Conservation (phyloP, 1,140 invertebrate species). For the Elysia chlorotica region DNA sequence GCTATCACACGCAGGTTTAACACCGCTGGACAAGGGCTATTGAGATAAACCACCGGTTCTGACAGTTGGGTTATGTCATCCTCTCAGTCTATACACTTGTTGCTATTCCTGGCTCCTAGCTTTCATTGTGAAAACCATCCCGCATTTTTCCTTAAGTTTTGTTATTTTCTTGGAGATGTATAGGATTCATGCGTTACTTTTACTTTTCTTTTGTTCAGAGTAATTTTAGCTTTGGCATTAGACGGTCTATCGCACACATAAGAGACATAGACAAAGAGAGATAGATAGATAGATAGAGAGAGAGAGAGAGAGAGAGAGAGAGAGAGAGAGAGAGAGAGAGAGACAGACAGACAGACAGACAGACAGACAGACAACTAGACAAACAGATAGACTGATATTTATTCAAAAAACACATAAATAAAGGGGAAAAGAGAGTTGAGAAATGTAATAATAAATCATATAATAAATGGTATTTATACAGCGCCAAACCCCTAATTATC, state of each 20-base stretch:
- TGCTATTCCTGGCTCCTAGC: neutral
- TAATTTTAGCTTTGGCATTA: too few relatives aligned
- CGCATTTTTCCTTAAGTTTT: neutral
- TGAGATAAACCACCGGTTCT: too few relatives aligned
- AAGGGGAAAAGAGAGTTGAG: neutral
- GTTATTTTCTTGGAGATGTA: conserved; percentile 19
- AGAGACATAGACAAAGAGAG: neutral
- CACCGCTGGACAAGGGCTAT: too few relatives aligned
- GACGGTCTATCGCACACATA: neutral
- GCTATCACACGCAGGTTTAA: too few relatives aligned
- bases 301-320: neutral
- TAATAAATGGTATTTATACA: too few relatives aligned
- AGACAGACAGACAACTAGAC: conserved; percentile 1
- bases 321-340: neutral
- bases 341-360: neutral
- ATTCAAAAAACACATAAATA: too few relatives aligned
- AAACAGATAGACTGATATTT: neutral
- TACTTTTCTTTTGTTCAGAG: neutral
- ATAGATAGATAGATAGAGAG: neutral
- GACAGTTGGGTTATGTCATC: neutral
- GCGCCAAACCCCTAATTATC: too few relatives aligned
- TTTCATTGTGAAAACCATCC: too few relatives aligned
- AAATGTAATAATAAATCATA: neutral
- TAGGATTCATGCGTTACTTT: neutral
- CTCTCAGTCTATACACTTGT: neutral